Conservation (phyloP, 2,113 vertebrate genomes). For the Colaptes auratus region DNA sequence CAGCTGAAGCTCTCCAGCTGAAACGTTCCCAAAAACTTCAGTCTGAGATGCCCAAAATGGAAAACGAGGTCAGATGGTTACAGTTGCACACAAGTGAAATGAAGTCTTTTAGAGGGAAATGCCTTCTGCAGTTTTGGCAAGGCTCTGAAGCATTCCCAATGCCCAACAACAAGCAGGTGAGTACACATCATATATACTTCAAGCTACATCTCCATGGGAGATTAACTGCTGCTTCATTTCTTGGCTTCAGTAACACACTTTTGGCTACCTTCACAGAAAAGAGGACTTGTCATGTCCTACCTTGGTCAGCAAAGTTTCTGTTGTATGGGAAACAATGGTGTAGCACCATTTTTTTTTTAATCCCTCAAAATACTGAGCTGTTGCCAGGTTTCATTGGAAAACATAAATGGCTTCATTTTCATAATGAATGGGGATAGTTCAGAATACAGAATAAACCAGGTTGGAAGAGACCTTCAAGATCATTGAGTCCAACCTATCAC, state of each 20-base stretch:
- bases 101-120: neutral
- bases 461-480: too few relatives aligned
- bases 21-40: neutral
- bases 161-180: neutral
- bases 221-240: neutral
- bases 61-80: neutral
- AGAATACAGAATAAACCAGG: too few relatives aligned
- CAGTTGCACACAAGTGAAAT: neutral
- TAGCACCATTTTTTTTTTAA: neutral
- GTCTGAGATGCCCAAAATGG: neutral
- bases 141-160: neutral
- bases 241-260: neutral
- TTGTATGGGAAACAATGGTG: neutral
- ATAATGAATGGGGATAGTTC: neutral
- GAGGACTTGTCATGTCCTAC: neutral
- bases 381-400: neutral
- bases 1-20: neutral
- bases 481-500: too few relatives aligned
- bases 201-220: neutral
- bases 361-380: neutral
- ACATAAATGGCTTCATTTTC: neutral
- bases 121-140: neutral
- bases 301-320: neutral
- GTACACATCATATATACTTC: neutral
- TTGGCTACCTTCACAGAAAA: neutral